Evolutionary conservation across 2,797 vertebrate genomes (phyloP).

Genomic region (Spinus pinus): DNA sequence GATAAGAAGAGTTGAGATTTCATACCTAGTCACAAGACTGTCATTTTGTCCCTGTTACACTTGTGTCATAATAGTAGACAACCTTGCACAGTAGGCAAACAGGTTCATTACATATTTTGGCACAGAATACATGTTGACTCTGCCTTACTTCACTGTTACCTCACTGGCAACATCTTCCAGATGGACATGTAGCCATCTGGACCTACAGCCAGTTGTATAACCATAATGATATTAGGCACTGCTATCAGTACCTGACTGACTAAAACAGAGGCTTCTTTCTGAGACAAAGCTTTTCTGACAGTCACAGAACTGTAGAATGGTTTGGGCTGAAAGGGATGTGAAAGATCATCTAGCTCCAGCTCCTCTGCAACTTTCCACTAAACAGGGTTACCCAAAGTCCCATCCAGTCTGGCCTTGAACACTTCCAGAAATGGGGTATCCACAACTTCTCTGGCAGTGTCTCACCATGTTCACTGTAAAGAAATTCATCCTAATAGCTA

Average conservation of each 20-base stretch:
- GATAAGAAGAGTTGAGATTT: background rate
- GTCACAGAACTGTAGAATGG: background rate
- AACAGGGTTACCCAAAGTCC: background rate
- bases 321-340: background rate
- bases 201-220: background rate
- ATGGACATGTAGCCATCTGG: background rate
- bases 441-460: background rate
- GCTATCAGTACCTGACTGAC: background rate
- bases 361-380: background rate
- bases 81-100: background rate
- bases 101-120: background rate
- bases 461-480: background rate
- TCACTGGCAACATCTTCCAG: background rate
- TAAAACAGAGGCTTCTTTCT: background rate
- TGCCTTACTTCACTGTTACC: background rate
- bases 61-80: fast-evolving
- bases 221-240: background rate
- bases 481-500: background rate
- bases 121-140: background rate
- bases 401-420: background rate
- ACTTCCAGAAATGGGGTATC: background rate
- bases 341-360: background rate
- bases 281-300: background rate
- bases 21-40: background rate
- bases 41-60: background rate